Conservation (phyloP, 2,888 invertebrate genomes). For the Macaria notata region DNA sequence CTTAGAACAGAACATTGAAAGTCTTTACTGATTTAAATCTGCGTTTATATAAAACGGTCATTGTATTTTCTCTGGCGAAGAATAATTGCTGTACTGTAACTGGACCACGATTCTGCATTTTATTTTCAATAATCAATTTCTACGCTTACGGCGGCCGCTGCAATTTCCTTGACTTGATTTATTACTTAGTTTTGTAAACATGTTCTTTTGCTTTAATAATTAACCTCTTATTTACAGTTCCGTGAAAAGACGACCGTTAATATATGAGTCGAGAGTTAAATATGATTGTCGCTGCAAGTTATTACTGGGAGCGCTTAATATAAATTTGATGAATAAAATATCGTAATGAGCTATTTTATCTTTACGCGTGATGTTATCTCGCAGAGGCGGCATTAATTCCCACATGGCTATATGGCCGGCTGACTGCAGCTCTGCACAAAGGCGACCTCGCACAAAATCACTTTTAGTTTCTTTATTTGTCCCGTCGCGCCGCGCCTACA, state of each 20-base stretch:
- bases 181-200: slow-evolving; percentile 38
- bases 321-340: slow-evolving; percentile 1
- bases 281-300: neutral
- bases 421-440: slow-evolving; percentile 46
- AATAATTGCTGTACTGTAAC: slow-evolving; percentile 54
- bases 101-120: slow-evolving; percentile 59
- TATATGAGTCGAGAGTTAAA: neutral
- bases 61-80: slow-evolving; percentile 63
- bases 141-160: slow-evolving; percentile 50
- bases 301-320: neutral
- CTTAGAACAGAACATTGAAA: slow-evolving; percentile 64
- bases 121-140: slow-evolving; percentile 57
- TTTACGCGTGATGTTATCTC: slow-evolving; percentile 18
- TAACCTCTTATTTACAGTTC: slow-evolving; percentile 7
- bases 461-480: slow-evolving; percentile 57
- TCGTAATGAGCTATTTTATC: slow-evolving; percentile 17
- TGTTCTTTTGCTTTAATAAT: slow-evolving; percentile 34
- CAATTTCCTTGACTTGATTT: slow-evolving; percentile 51
- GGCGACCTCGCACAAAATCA: slow-evolving; percentile 55
- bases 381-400: slow-evolving; percentile 31
- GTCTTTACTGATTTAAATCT: slow-evolving; percentile 61
- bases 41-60: slow-evolving; percentile 59
- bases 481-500: slow-evolving; percentile 52
- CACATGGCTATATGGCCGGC: slow-evolving; percentile 32
- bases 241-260: neutral